These are phyloP conservation scores for Sebastes goodei DNA, from an alignment of 2,797 vertebrate genomes.

Conservation along the genomic window DNA sequence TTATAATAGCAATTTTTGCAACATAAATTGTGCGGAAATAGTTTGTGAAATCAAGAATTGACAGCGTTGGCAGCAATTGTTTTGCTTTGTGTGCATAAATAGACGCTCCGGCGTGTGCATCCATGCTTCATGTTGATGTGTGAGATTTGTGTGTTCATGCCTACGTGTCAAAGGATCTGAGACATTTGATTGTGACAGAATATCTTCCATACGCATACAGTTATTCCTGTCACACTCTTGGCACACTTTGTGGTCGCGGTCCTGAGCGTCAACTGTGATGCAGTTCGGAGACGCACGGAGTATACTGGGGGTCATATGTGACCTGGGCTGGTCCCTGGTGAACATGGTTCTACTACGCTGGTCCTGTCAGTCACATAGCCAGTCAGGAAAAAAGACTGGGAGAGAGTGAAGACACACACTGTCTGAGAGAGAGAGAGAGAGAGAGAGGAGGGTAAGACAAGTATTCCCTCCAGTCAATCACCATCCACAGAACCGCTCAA, in stretches of 20 bases:
- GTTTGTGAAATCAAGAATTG: slow-evolving; percentile 13
- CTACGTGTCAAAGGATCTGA: slow-evolving; percentile 55
- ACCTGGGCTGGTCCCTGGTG: slow-evolving; percentile 68
- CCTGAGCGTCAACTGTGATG: slow-evolving; percentile 43
- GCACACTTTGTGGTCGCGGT: slow-evolving; percentile 24
- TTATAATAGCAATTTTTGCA: slow-evolving; percentile 9
- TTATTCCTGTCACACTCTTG: slow-evolving; percentile 56
- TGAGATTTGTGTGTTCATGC: slow-evolving; percentile 23
- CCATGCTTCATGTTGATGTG: not conserved
- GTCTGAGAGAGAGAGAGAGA: slow-evolving; percentile 27
- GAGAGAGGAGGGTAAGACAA: slow-evolving; percentile 51
- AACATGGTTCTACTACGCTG: slow-evolving; percentile 77
- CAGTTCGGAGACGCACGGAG: slow-evolving; percentile 36
- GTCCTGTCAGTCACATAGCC: slow-evolving; percentile 72
- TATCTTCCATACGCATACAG: slow-evolving; percentile 19
- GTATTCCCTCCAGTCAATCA: slow-evolving; percentile 73
- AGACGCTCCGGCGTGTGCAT: not conserved
- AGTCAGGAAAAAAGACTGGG: slow-evolving; percentile 36
- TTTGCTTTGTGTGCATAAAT: slow-evolving; percentile 23
- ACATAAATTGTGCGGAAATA: not conserved
- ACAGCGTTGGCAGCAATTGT: slow-evolving; percentile 14
- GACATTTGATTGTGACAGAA: slow-evolving; percentile 59
- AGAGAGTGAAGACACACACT: slow-evolving; percentile 36
- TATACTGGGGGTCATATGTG: slow-evolving; percentile 65
- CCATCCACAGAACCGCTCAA: slow-evolving; percentile 64